phyloP scores from a whole-genome alignment of 1,140 invertebrate species.

The Panagrolaimus sp. region DNA sequence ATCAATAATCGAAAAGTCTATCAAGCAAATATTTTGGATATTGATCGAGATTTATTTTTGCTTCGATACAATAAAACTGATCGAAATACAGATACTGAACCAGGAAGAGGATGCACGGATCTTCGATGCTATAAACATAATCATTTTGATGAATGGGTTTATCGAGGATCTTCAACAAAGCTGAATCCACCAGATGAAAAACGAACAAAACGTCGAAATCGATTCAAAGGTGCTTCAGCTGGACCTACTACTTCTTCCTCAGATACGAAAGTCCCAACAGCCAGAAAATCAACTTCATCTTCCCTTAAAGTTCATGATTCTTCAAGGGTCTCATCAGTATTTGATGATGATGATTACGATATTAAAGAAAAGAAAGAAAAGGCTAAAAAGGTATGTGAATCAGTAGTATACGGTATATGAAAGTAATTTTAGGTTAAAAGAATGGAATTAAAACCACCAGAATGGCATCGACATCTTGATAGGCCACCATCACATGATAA shows the following conservation, averaged over 20 bases:
- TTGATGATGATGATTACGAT: neutral
- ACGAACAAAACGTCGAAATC: neutral
- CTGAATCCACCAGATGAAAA: neutral
- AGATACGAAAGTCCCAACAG: neutral
- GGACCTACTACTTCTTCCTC: neutral
- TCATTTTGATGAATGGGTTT: constrained; percentile 14
- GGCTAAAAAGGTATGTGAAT: neutral
- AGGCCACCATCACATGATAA: neutral
- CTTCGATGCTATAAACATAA: constrained; percentile 11
- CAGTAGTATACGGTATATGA: neutral
- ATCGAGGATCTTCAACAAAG: constrained; percentile 6
- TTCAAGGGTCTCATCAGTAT: neutral
- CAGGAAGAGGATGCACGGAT: neutral
- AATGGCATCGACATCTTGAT: neutral
- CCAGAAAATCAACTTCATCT: neutral
- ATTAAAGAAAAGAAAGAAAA: constrained; percentile 2
- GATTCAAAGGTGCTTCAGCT: no score
- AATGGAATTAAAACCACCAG: neutral
- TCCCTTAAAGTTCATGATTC: neutral
- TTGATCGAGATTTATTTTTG: constrained; percentile 1
- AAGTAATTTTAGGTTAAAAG: neutral
- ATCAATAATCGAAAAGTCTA: constrained; percentile 5
- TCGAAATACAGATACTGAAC: neutral
- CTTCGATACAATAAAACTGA: neutral
- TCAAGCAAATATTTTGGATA: neutral